Conservation (phyloP, 2,113 vertebrate genomes). For the Ranitomeya imitator region DNA sequence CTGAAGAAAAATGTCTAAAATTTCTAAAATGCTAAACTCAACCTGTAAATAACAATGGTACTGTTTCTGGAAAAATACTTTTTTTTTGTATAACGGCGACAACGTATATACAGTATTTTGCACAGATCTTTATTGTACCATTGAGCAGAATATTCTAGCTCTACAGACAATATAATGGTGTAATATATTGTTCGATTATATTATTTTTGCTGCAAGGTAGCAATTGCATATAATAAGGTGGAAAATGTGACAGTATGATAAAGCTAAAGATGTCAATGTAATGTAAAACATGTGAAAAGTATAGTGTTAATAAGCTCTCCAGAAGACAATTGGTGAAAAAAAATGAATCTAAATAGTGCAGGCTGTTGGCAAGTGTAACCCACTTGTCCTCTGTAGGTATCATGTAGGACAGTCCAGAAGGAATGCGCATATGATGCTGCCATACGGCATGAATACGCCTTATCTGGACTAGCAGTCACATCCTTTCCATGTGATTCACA, state of each 20-base stretch:
- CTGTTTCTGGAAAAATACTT: neutral
- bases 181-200: neutral
- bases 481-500: constrained; percentile 9
- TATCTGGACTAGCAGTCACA: constrained; percentile 14
- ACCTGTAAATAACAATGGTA: too few relatives aligned
- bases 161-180: too few relatives aligned
- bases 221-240: neutral
- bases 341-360: neutral
- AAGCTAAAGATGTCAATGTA: neutral
- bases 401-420: neutral
- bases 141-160: too few relatives aligned
- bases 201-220: neutral
- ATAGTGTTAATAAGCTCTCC: neutral
- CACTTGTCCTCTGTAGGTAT: neutral
- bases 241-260: too few relatives aligned
- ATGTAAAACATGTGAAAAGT: neutral
- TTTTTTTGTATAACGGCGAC: neutral
- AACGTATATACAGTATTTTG: neutral
- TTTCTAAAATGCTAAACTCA: too few relatives aligned
- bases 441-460: constrained; percentile 17
- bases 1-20: too few relatives aligned
- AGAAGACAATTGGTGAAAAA: neutral
- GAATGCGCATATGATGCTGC: neutral
- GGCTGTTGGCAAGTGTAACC: neutral
- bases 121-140: neutral